A percentile compares a stretch with the other conserved stretches of the same genome.
phyloP scores from a whole-genome alignment of 2,888 invertebrate genomes.

The Lasioglossum leucozonium region DNA sequence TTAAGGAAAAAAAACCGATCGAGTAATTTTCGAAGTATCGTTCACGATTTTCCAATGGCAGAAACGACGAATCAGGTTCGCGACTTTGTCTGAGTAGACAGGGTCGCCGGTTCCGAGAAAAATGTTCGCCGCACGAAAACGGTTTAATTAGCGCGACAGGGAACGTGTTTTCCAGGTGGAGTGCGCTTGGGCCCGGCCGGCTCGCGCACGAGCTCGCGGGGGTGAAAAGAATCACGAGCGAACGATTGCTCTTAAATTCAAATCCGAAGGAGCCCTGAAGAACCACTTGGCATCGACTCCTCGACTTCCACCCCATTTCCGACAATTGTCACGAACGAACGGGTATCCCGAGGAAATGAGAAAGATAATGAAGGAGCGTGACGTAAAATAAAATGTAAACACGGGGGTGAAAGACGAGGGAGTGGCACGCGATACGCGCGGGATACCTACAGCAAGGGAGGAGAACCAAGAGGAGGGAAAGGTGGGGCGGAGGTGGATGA shows the following conservation, averaged over 20 bases:
- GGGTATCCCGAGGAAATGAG: constrained; percentile 75
- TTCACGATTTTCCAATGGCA: background rate
- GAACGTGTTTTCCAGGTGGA: constrained; percentile 12
- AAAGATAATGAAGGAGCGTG: constrained; percentile 78
- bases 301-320: constrained; percentile 74
- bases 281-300: constrained; percentile 69
- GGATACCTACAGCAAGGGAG: constrained; percentile 30
- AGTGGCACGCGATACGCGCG: constrained; percentile 52
- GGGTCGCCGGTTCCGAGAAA: background rate
- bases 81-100: background rate
- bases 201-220: constrained; percentile 3
- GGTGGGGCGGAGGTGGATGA: constrained; percentile 28
- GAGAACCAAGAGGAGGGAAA: constrained; percentile 38
- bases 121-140: background rate
- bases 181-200: background rate
- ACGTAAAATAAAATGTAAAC: constrained; percentile 80
- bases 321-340: constrained; percentile 74
- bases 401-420: constrained; percentile 63
- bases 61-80: background rate
- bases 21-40: background rate
- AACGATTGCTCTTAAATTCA: constrained; percentile 62
- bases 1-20: background rate
- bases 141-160: background rate
- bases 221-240: constrained; percentile 35
- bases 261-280: constrained; percentile 66